Base-by-base conservation (phyloP, 2,888 invertebrate genomes). In the Phania funesta region DNA sequence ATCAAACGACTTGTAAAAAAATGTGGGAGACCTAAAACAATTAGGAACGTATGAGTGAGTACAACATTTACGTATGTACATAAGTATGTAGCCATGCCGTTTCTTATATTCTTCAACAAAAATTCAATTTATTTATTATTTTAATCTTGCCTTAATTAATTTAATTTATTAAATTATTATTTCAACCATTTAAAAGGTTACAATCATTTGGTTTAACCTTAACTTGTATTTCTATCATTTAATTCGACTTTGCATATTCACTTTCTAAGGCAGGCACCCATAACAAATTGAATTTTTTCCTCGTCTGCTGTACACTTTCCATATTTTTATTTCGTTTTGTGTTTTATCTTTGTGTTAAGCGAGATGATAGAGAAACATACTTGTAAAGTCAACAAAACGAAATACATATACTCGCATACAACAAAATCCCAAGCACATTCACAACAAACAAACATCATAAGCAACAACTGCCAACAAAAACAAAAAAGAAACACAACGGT, bases 1-100 rank as follows among this genome's bases (percentile, higher is more conserved):
- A 50, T 60, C 60, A 71, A 71, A 71, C 71, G 71, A 71, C 50
- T 71, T 71, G 48, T 50, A 58, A 60, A 48, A 50, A 38, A 48
- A 18, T 11, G 13, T 18, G 24, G 13, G n/a, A 29, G 32, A 68
- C 18, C 18, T 18, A 50, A 54, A n/a, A 54, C 20, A 32, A 18
- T 58, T 58, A 24, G 3, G 11, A 46, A 70, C 46, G 46, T 68
- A n/a, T 32, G 56, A 68, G 16, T 46, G 54, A 67, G 38, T 41
- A 44, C 56, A 54, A 44, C 29, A 22, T 3, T 13, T 13, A 16
- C 20, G 16, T 1, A 6, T 29, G 29, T 16, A 41, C 1, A 9
- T 3, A 38, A 54, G 22, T 11, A 26, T 26, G 26, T 26, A 26
- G 3, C n/a, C n/a, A 5, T 26, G 26, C 6, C 26, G 26, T 26